Evolutionary conservation across 2,797 vertebrate species (phyloP), one percentile per base, ranked within the genome.

Genomic region (Phoeniculus purpureus): DNA sequence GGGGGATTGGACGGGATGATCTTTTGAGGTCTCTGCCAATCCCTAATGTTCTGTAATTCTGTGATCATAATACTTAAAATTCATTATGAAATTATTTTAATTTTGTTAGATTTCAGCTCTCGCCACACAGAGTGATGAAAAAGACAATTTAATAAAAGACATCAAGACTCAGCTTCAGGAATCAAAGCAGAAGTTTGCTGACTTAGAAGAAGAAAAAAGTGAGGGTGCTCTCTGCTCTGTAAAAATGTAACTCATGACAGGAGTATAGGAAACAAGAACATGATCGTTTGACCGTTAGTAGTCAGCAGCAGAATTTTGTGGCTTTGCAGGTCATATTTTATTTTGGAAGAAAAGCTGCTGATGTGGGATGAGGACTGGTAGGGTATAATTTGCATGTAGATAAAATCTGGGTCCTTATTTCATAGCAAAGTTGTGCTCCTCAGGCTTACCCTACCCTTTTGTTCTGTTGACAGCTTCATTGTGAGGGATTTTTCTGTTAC

Each of bases 181-280:
- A 92, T 97, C 97, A 54, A 96, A 97, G 89, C 95, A 97, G 67
- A 96, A 95, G 77, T 97, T 96, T 95, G 96, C 93, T 93, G 95
- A 96, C 29, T 97, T 99, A 66, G 92, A 98, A 85, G 97, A 98
- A 92, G 94, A 96, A 95, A 97, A 96, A 98, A 96, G 99, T 99
- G 98, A 97, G 97, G 93, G 67, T 92, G 93, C 66, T 61, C 47
- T 56, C 47, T 86, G 45, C 17, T 64, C 0, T 40, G 19, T 77
- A 87, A 54, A 54, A 76, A 22, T 81, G 19, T 26, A 13, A 21
- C 68, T 86, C 7, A 15, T 73, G 74, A 18, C 27, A 84, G 61
- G 54, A 45, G 7, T 29, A 15, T 3, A 18, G 66, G 26, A 89
- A 84, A 37, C 21, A 45, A 10, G 9, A 20, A 47, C 2, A 6